Evolutionary conservation across 2,113 vertebrate genomes (phyloP).

Genomic region (Hippocampus mohnikei): DNA sequence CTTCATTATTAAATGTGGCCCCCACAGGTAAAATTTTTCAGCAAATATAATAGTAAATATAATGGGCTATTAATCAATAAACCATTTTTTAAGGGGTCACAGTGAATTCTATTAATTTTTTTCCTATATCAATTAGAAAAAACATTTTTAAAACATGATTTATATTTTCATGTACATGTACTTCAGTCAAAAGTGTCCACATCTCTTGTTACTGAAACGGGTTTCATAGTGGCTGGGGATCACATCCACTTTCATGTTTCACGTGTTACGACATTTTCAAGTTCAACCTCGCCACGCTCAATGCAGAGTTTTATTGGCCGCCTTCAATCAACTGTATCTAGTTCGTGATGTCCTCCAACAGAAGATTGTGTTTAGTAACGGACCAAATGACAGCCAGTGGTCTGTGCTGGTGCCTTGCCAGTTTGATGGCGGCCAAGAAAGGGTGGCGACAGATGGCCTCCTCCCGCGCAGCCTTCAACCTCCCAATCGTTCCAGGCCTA

Average conservation of each 20-base stretch:
- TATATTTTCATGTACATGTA: neutral
- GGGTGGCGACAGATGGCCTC: conserved; percentile 43
- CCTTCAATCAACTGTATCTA: neutral
- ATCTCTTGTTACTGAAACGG: neutral
- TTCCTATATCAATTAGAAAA: too few species aligned
- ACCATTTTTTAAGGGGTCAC: too few species aligned
- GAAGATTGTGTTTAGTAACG: conserved; percentile 14
- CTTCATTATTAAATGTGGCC: too few species aligned
- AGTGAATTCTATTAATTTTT: too few species aligned
- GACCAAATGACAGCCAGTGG: conserved; percentile 18
- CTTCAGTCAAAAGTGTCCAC: neutral
- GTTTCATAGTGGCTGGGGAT: neutral
- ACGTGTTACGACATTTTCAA: neutral
- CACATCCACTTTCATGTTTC: neutral
- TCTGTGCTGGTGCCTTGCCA: conserved; percentile 26
- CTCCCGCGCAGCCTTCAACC: neutral
- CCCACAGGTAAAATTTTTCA: too few species aligned
- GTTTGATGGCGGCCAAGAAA: conserved; percentile 30
- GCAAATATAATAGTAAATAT: too few species aligned
- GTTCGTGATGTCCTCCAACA: neutral
- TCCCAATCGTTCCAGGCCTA: neutral
- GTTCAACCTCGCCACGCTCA: neutral
- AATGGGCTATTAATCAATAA: too few species aligned
- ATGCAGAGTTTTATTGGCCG: neutral
- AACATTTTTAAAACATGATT: neutral